Conservation (phyloP, 2,113 vertebrate species). For the Ivindomyrus marchei region DNA sequence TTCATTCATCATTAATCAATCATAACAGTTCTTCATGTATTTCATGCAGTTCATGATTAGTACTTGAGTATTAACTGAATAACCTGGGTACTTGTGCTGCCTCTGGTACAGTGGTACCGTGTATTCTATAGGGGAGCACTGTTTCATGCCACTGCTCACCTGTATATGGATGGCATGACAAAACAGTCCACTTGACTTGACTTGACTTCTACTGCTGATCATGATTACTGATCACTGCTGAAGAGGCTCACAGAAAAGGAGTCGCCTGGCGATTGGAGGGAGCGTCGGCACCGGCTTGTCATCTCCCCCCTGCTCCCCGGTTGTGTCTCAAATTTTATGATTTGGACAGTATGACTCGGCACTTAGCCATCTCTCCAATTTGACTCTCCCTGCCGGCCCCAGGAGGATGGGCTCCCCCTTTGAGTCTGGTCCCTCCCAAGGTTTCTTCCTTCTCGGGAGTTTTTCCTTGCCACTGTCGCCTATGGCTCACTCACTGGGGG, state of each 20-base stretch:
- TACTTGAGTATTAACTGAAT: neutral
- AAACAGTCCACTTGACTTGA: neutral
- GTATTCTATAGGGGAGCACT: neutral
- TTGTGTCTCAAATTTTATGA: no score
- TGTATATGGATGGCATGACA: neutral
- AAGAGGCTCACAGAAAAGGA: neutral
- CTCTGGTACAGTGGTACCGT: neutral
- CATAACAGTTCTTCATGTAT: neutral
- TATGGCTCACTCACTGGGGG: no score
- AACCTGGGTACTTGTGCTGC: neutral
- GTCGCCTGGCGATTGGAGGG: no score
- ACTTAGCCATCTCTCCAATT: no score
- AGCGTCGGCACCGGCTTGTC: no score
- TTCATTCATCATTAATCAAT: neutral
- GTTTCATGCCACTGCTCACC: neutral
- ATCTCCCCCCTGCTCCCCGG: no score
- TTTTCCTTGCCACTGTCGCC: no score
- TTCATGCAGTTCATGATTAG: neutral
- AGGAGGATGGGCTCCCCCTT: no score
- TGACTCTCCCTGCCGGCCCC: no score
- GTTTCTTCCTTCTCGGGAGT: no score
- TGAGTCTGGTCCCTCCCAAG: no score
- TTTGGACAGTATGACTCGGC: no score
- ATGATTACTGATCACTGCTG: neutral
- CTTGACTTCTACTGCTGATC: neutral